Percentiles rank a stretch among this genome's conserved stretches.
Evolutionary conservation across 1,140 invertebrate genomes (phyloP).

Genomic region (Oncopeltus fasciatus): DNA sequence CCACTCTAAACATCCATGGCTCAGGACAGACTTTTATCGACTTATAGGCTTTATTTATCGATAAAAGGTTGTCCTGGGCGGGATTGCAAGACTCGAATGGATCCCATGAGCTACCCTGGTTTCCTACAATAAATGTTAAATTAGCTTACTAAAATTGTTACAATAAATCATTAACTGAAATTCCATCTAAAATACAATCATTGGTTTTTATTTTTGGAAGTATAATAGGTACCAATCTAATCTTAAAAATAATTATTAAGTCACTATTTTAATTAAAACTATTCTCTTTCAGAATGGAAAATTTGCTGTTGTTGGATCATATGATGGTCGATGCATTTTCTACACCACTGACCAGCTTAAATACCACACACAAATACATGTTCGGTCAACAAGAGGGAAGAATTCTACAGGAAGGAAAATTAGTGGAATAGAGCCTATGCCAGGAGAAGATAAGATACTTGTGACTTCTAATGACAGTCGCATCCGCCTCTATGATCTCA

Average conservation of each 20-base stretch:
- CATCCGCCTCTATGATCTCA: constrained; percentile 89
- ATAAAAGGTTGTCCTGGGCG: too few species aligned
- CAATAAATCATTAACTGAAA: too few species aligned
- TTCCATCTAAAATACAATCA: too few species aligned
- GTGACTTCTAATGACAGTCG: constrained; percentile 97
- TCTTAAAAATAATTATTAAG: not conserved
- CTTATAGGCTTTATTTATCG: too few species aligned
- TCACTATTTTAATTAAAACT: not conserved
- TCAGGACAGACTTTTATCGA: too few species aligned
- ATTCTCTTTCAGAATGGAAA: constrained; percentile 60
- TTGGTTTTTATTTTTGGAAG: too few species aligned
- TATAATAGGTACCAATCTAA: too few species aligned
- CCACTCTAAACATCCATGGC: too few species aligned
- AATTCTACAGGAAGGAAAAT: constrained; percentile 91
- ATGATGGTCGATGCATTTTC: constrained; percentile 95
- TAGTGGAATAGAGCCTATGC: constrained; percentile 92
- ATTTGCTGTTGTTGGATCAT: constrained; percentile 94
- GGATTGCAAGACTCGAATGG: too few species aligned
- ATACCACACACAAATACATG: constrained; percentile 95
- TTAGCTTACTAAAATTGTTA: too few species aligned
- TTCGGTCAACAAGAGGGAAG: constrained; percentile 83
- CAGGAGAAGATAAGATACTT: constrained; percentile 89
- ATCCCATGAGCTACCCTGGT: too few species aligned
- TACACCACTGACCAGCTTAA: constrained; percentile 96
- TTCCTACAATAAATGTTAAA: too few species aligned